Evolutionary conservation across 2,797 vertebrate species (phyloP), one percentile per base, ranked within the genome.

Genomic region (Dromococcyx pavoninus): DNA sequence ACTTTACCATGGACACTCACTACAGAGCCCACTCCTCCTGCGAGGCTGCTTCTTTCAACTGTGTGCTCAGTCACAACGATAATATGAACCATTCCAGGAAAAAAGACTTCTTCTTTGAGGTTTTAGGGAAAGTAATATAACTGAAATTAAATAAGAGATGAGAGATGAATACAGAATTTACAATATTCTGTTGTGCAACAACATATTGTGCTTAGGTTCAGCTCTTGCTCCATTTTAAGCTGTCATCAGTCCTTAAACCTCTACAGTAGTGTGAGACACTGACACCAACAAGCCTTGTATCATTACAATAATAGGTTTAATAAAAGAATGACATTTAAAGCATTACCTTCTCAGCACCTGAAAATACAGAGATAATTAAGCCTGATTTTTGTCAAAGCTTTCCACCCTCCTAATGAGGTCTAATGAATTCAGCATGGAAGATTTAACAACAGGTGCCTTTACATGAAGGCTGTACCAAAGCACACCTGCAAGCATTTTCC

Each of bases 301-400:
- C 39, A 35, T 39, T 62, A n/a, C 23, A 80, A 10, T 35, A 61
- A 27, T 11, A 83, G 73, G 54, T 89, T 78, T 61, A 88, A 78
- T 39, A 81, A 88, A 70, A 30, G 33, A 76, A 78, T 10, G 60
- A 75, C 30, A 21, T 84, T 73, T 82, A 60, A 86, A 84, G 51
- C 64, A 72, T 53, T 60, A 50, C 50, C 37, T 72, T 32, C 32
- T 39, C 85, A 75, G 72, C 62, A 84, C 32, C 73, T 86, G 79
- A 93, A 93, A 88, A 90, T 7, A 80, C 3, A 14, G 48, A 73
- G 27, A 82, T 90, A 89, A 95, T 85, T 73, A 83, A 89, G 48
- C 10, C 74, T 90, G 60, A 71, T 91, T 88, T 88, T 81, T 51
- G 84, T 90, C 88, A 92, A 78, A 93, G 79, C 70, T 77, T 90